Evolutionary conservation across 37 sponge, comb jelly and placozoan genomes (phyloP).

Genomic region (Amphimedon queenslandica): DNA sequence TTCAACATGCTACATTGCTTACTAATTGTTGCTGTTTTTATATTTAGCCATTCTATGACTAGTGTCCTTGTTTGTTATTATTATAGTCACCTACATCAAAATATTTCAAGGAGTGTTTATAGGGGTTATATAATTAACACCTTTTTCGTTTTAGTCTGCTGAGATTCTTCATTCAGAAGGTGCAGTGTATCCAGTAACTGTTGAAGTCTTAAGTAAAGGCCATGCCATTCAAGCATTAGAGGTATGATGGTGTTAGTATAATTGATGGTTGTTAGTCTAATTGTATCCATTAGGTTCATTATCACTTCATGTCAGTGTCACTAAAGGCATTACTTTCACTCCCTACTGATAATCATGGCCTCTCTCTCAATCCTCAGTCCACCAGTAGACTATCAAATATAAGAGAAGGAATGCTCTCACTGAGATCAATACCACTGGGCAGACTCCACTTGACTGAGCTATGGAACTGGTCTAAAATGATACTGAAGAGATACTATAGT

Average conservation of each 20-base stretch:
- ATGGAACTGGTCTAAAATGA: background rate
- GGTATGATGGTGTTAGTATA: constrained; percentile 1
- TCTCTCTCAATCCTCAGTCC: background rate
- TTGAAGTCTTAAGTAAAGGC: constrained; percentile 34
- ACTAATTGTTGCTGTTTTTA: too few species aligned
- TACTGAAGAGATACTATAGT: too few species aligned
- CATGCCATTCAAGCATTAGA: constrained; percentile 55
- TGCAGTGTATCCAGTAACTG: constrained; percentile 35
- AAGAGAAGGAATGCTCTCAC: too few species aligned
- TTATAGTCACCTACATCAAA: too few species aligned
- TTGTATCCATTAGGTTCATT: constrained; percentile 36
- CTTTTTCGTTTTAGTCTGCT: constrained; percentile 24
- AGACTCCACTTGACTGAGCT: too few species aligned
- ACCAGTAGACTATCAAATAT: background rate
- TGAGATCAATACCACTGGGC: too few species aligned
- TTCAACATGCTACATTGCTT: too few species aligned
- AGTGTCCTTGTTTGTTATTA: too few species aligned
- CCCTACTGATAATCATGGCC: too few species aligned
- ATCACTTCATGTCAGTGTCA: constrained; percentile 36
- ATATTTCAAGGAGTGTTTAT: too few species aligned
- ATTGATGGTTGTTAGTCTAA: background rate
- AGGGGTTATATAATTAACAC: background rate
- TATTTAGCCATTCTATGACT: too few species aligned
- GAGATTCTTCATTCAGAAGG: constrained; percentile 24
- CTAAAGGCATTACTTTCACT: constrained; percentile 21